Conservation (phyloP, 2,888 invertebrate species). For the Holacanthella duospinosa region DNA sequence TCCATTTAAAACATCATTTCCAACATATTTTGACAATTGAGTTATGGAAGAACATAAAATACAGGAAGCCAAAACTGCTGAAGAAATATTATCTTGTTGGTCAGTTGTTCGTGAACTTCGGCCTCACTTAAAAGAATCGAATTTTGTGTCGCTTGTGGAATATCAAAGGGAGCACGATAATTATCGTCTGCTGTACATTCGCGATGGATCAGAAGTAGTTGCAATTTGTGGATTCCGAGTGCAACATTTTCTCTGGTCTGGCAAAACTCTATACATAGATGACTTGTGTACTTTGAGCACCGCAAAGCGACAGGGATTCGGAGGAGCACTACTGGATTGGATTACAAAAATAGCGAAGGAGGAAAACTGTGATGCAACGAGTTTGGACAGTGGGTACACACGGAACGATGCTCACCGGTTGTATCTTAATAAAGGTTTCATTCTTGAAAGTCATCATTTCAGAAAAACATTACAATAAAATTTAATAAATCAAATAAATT, state of each 20-base stretch:
- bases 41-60: slow-evolving; percentile 2
- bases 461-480: no score
- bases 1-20: no score
- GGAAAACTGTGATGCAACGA: slow-evolving; percentile 18
- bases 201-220: slow-evolving; percentile 6
- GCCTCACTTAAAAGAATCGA: slow-evolving; percentile 19
- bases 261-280: slow-evolving; percentile 27
- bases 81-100: slow-evolving; percentile 22
- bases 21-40: no score
- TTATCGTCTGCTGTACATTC: slow-evolving; percentile 24
- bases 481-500: no score
- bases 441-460: slow-evolving; percentile 24
- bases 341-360: slow-evolving; percentile 18
- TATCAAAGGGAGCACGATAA: slow-evolving; percentile 15
- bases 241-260: slow-evolving; percentile 19
- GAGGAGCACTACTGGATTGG: slow-evolving; percentile 21
- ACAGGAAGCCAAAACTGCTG: slow-evolving; percentile 21
- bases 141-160: slow-evolving; percentile 12
- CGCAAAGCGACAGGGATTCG: slow-evolving; percentile 22
- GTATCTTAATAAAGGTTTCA: slow-evolving; percentile 29
- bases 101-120: slow-evolving; percentile 15
- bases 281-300: slow-evolving; percentile 18
- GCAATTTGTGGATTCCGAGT: slow-evolving; percentile 23
- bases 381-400: slow-evolving; percentile 23
- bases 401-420: slow-evolving; percentile 26